Conservation (phyloP, 2,797 vertebrate species). For the Lerista edwardsae region DNA sequence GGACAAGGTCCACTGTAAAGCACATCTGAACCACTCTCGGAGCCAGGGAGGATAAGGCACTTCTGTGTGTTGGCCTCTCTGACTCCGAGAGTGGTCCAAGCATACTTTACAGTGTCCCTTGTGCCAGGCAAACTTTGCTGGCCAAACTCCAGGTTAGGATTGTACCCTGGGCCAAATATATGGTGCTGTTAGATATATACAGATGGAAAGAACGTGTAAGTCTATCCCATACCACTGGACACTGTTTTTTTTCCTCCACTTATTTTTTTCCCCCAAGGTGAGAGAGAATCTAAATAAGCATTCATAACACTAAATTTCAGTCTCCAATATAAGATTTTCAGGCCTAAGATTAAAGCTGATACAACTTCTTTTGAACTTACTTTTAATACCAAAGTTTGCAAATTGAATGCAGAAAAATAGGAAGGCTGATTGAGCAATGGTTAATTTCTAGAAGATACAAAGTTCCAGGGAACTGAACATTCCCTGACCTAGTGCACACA, state of each 20-base stretch:
- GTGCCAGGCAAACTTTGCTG: no score
- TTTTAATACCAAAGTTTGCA: not conserved
- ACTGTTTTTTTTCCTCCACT: not conserved
- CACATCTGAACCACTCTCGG: no score
- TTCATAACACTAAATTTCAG: not conserved
- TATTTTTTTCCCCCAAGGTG: no score
- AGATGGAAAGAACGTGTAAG: not conserved
- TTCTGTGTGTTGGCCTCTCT: no score
- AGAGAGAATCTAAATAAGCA: fast-evolving
- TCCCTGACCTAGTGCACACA: not conserved
- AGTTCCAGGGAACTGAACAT: not conserved
- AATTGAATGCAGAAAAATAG: not conserved
- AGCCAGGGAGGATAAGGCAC: no score
- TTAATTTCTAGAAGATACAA: no score
- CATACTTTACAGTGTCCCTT: no score
- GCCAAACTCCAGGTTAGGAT: no score
- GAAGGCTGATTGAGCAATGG: no score
- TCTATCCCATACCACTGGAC: fast-evolving
- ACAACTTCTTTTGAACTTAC: not conserved
- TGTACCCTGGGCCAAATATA: not conserved
- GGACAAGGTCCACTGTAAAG: no score
- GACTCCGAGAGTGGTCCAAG: no score
- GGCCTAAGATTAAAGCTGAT: not conserved
- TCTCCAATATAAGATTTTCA: fast-evolving
- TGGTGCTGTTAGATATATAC: not conserved